Evolutionary conservation across 2,797 vertebrate species (phyloP).

Genomic region (Neosilurus hyrtlii): DNA sequence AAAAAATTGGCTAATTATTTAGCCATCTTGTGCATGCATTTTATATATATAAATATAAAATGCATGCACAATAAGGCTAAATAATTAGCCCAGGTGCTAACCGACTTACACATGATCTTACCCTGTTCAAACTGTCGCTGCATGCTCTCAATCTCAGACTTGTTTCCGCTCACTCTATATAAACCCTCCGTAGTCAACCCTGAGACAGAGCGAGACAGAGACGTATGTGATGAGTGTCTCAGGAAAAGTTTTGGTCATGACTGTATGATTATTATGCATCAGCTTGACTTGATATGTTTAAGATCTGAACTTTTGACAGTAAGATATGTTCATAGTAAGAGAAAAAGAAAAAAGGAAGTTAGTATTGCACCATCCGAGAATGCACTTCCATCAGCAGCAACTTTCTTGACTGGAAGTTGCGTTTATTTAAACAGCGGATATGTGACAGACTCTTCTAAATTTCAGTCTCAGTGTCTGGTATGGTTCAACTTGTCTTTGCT

Average conservation of each 20-base stretch:
- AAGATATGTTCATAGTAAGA: neutral
- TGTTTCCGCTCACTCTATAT: conserved; percentile 95
- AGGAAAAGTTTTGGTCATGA: neutral
- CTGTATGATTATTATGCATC: neutral
- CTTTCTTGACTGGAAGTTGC: neutral
- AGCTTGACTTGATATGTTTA: neutral
- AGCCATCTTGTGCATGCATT: too few relatives aligned
- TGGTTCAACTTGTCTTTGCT: neutral
- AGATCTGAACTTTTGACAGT: neutral
- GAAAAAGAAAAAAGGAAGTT: neutral
- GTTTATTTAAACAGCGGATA: neutral
- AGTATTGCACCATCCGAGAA: neutral
- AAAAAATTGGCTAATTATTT: too few relatives aligned
- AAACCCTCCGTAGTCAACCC: conserved; percentile 93
- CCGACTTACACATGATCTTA: conserved; percentile 59
- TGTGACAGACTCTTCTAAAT: neutral
- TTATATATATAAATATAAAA: neutral
- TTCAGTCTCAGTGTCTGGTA: neutral
- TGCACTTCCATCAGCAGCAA: neutral
- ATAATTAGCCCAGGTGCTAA: neutral
- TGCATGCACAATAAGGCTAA: neutral
- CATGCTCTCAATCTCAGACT: conserved; percentile 94
- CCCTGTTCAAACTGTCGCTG: conserved; percentile 97
- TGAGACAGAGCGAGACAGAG: conserved; percentile 55
- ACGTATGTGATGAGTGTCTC: neutral